These are phyloP conservation scores for Manis pentadactyla DNA, from an alignment of 2,797 vertebrate genomes.

Conservation along the genomic window DNA sequence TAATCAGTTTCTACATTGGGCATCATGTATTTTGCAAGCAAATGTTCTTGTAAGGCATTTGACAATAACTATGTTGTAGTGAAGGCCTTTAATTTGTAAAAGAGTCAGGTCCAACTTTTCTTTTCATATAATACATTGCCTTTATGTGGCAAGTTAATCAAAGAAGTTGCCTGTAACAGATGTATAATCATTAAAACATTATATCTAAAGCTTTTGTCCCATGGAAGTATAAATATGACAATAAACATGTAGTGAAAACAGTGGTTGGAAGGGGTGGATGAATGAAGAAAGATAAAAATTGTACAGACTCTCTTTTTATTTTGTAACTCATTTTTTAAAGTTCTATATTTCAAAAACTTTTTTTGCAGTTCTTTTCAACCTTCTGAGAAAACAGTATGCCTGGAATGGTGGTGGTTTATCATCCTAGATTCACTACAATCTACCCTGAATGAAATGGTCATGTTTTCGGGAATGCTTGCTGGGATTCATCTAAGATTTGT, in stretches of 20 bases:
- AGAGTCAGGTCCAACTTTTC: background rate
- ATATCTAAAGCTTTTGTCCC: background rate
- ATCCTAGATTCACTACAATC: background rate
- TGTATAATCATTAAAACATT: background rate
- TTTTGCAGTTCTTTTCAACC: background rate
- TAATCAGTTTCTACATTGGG: background rate
- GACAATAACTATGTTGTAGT: background rate
- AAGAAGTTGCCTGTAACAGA: background rate
- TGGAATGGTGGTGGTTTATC: background rate
- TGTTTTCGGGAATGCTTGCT: background rate
- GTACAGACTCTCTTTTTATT: background rate
- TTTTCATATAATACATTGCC: background rate
- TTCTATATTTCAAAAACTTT: background rate
- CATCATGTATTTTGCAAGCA: constrained; percentile 7
- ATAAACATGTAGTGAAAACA: background rate
- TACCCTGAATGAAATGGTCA: background rate
- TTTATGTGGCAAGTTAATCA: background rate
- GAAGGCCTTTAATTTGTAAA: background rate
- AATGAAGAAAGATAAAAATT: background rate
- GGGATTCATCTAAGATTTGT: background rate
- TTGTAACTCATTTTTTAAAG: background rate
- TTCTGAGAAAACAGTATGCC: background rate
- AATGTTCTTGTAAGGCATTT: background rate
- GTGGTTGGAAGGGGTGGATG: background rate
- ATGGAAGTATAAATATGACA: background rate